phyloP scores from a whole-genome alignment of 2,113 vertebrate genomes.

The Mugil cephalus region DNA sequence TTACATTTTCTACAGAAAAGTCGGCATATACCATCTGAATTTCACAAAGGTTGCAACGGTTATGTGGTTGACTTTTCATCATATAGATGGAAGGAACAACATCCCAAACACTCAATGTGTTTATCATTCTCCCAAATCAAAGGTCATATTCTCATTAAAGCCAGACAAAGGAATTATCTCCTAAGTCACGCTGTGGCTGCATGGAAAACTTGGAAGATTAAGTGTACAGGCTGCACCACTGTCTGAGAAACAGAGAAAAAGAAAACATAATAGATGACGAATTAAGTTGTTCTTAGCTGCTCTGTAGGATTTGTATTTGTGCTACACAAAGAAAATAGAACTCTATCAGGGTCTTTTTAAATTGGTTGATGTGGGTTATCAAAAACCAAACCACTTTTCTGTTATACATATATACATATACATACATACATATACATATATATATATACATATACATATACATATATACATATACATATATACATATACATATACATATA shows the following conservation, averaged over 20 bases:
- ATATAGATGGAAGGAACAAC: not conserved
- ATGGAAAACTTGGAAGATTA: not conserved
- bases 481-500: no score
- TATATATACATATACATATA: no score
- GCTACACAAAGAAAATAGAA: constrained; percentile 20
- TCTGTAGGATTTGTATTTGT: not conserved
- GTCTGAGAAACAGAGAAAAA: constrained; percentile 19
- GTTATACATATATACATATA: no score
- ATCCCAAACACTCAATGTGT: not conserved
- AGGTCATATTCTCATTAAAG: constrained; percentile 31
- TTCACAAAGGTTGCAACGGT: not conserved
- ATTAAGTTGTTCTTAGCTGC: not conserved
- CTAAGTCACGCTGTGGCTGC: constrained; percentile 2
- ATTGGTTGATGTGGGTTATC: not conserved
- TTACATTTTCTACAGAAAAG: no score
- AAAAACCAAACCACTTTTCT: constrained; percentile 1
- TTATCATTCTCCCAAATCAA: constrained; percentile 13
- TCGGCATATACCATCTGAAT: no score
- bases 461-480: no score
- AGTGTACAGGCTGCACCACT: not conserved
- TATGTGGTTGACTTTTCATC: not conserved
- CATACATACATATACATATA: no score
- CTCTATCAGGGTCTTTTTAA: constrained; percentile 1
- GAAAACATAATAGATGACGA: constrained; percentile 2
- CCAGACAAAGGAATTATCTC: constrained; percentile 24